Conservation (phyloP, 2,797 vertebrate species). For the Tarsius wallacei region DNA sequence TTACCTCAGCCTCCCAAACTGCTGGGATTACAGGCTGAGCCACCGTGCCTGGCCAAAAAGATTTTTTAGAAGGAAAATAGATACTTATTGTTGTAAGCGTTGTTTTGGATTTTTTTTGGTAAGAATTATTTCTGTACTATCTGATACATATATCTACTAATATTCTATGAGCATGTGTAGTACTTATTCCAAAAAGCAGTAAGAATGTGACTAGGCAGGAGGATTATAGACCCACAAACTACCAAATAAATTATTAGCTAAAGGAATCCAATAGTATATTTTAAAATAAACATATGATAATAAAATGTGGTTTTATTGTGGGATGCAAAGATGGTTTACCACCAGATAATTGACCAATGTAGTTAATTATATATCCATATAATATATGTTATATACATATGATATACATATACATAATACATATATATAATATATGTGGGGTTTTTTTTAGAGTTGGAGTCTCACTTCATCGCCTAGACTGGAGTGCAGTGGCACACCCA, state of each 20-base stretch:
- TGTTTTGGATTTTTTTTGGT: no score
- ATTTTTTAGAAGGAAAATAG: not conserved
- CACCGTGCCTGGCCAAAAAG: not conserved
- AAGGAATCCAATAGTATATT: not conserved
- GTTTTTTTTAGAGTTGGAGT: no score
- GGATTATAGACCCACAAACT: no score
- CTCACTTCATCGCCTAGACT: no score
- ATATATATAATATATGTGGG: no score
- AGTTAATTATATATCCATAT: not conserved
- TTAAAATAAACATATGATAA: not conserved
- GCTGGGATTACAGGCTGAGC: no score
- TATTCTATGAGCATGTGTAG: not conserved
- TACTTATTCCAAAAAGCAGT: not conserved
- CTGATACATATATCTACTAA: not conserved
- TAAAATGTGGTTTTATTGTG: not conserved
- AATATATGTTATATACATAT: no score
- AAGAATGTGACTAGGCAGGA: not conserved
- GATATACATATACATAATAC: no score
- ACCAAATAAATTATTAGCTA: not conserved
- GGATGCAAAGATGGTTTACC: not conserved
- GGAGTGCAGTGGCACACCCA: no score
- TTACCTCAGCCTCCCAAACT: no score
- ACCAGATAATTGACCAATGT: not conserved
- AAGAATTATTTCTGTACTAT: not conserved
- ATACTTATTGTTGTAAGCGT: not conserved